These are phyloP conservation scores for Pardalotus punctatus DNA, from an alignment of 2,113 vertebrate genomes.

Conservation along the genomic window DNA sequence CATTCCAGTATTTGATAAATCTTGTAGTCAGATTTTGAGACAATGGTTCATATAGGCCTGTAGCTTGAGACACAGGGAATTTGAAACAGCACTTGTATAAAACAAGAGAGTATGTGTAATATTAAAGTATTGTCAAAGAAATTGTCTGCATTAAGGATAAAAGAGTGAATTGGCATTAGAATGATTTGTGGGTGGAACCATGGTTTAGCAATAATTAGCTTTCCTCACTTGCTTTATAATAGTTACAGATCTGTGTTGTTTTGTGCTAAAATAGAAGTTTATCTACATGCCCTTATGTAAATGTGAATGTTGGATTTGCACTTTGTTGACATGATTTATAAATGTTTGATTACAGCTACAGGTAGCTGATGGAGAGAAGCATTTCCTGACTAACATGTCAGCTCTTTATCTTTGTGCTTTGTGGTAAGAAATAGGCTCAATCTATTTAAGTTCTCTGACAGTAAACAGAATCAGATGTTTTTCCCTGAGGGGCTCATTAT, in stretches of 20 bases:
- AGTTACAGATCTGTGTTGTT: neutral
- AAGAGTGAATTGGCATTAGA: neutral
- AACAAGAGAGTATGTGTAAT: neutral
- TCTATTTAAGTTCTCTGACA: neutral
- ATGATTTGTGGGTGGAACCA: neutral
- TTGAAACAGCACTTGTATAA: neutral
- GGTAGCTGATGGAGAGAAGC: neutral
- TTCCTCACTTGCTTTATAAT: neutral
- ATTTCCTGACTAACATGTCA: neutral
- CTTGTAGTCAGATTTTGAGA: neutral
- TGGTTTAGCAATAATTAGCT: neutral
- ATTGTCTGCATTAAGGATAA: neutral
- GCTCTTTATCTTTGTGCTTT: neutral
- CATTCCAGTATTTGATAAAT: neutral
- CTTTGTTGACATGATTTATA: neutral
- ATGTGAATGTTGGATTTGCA: neutral
- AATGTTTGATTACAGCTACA: neutral
- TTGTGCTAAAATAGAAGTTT: neutral
- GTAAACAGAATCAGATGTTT: neutral
- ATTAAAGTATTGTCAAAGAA: neutral
- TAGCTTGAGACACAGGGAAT: neutral
- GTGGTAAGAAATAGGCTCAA: neutral
- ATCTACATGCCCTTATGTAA: neutral
- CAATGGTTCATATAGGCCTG: neutral
- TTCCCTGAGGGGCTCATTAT: neutral